Conservation (phyloP, 2,113 vertebrate genomes). For the Elaphurus davidianus region DNA sequence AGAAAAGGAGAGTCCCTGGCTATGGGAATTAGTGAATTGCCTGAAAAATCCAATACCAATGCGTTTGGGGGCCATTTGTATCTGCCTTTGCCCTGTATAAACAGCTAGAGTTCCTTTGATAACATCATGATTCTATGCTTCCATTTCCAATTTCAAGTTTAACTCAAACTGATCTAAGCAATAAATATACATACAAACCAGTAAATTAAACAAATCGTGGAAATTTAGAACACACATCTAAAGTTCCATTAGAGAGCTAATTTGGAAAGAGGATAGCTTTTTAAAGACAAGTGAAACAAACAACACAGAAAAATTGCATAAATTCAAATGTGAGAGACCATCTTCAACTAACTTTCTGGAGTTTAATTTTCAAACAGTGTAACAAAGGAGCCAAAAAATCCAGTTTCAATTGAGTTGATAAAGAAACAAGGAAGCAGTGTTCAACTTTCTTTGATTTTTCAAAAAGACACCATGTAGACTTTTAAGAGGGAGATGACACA, state of each 20-base stretch:
- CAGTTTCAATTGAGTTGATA: not conserved
- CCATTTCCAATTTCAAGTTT: not conserved
- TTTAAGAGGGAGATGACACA: not conserved
- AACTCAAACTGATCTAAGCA: not conserved
- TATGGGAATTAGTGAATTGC: not conserved
- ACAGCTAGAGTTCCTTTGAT: not conserved
- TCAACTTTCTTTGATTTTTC: not conserved
- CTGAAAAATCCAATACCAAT: not conserved
- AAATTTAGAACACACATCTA: not conserved
- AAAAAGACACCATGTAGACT: not conserved
- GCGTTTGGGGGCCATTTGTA: accelerated
- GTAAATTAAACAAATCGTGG: not conserved
- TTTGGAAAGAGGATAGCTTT: not conserved
- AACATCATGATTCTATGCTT: not conserved
- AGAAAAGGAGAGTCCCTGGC: not conserved
- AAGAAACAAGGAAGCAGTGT: not conserved
- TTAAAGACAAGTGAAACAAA: not conserved
- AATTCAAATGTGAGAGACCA: not conserved
- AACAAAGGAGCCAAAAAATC: not conserved
- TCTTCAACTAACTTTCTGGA: not conserved
- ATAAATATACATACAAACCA: not conserved
- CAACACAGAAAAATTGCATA: not conserved
- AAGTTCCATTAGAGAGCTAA: not conserved
- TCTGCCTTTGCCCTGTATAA: accelerated
- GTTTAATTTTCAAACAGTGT: not conserved